Conservation (phyloP, 2,888 invertebrate genomes). For the Nomada ruficornis region DNA sequence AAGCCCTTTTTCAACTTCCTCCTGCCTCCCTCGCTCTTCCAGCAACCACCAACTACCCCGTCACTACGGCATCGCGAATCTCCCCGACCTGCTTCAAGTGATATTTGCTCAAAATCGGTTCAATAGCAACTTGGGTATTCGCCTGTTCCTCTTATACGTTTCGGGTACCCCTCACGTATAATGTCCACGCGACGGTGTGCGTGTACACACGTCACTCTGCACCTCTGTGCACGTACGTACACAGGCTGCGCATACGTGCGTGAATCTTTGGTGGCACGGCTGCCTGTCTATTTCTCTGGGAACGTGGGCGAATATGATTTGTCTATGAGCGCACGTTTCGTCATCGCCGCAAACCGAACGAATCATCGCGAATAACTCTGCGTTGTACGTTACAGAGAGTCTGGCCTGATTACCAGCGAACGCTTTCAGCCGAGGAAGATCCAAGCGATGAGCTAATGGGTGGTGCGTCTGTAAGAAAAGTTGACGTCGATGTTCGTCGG, state of each 20-base stretch:
- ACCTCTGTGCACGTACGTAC: background rate
- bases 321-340: conserved; percentile 31
- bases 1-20: conserved; percentile 49
- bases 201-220: background rate
- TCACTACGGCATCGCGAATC: conserved; percentile 70
- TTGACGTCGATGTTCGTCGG: too few relatives aligned
- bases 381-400: conserved; percentile 17
- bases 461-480: too few relatives aligned
- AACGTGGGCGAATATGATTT: conserved; percentile 23
- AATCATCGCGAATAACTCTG: conserved; percentile 35
- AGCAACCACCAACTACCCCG: conserved; percentile 64
- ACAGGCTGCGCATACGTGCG: background rate
- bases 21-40: conserved; percentile 61
- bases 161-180: conserved; percentile 70
- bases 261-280: background rate
- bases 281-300: conserved; percentile 2
- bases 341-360: conserved; percentile 51
- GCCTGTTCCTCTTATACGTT: conserved; percentile 82
- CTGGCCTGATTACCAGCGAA: background rate
- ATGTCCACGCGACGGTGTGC: conserved; percentile 48
- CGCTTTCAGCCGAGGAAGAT: background rate
- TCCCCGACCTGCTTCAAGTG: conserved; percentile 81
- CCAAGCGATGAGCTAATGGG: background rate
- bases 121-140: conserved; percentile 84
- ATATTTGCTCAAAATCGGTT: conserved; percentile 84